phyloP scores from a whole-genome alignment of 2,113 vertebrate genomes.

The Charina bottae region DNA sequence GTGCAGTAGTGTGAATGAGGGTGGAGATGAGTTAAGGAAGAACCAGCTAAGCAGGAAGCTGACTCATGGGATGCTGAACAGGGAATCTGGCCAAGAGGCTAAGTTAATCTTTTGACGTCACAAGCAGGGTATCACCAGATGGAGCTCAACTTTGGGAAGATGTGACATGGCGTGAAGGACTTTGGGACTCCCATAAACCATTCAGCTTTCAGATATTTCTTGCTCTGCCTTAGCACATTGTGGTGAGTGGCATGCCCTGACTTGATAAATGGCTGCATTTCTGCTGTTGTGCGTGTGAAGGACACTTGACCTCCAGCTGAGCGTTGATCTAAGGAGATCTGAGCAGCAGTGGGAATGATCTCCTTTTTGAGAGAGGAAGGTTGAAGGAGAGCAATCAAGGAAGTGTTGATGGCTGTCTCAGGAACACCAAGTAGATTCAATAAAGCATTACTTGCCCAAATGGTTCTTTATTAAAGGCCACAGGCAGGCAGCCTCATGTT shows the following conservation, averaged over 20 bases:
- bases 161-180: neutral
- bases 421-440: neutral
- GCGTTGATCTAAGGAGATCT: neutral
- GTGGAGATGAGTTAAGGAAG: neutral
- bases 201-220: neutral
- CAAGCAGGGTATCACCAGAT: neutral
- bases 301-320: neutral
- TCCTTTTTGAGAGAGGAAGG: neutral
- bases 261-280: neutral
- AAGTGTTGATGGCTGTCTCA: neutral
- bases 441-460: neutral
- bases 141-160: conserved; percentile 17
- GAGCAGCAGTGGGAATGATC: neutral
- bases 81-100: conserved; percentile 64
- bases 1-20: neutral
- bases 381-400: neutral
- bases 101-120: conserved; percentile 32
- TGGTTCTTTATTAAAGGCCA: neutral
- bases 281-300: neutral
- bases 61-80: conserved; percentile 49
- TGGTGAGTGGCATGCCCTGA: neutral
- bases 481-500: neutral
- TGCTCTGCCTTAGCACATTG: neutral
- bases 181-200: neutral
- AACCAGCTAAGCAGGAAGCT: conserved; percentile 71